Percentiles rank a stretch among this genome's conserved stretches.
phyloP scores from a whole-genome alignment of 2,113 vertebrate species.

The Lophotis ruficrista region DNA sequence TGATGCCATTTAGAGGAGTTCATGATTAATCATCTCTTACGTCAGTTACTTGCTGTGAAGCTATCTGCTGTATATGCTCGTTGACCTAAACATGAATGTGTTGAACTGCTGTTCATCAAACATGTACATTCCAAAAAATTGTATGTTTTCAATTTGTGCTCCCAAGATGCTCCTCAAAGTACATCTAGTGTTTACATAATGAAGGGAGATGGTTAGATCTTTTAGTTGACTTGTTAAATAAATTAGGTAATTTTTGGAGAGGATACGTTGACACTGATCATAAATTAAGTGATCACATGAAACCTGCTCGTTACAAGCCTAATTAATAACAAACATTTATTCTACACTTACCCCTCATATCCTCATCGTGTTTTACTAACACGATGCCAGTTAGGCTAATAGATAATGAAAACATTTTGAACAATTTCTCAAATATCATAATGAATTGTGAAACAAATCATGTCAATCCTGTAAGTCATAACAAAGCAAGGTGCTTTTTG shows the following conservation, averaged over 20 bases:
- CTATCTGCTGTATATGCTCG: not conserved
- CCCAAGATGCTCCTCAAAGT: not conserved
- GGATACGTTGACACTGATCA: not conserved
- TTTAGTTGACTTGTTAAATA: not conserved
- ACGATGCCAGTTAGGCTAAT: not conserved
- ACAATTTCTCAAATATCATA: not conserved
- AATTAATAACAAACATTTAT: not conserved
- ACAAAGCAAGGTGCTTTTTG: not conserved
- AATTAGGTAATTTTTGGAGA: not conserved
- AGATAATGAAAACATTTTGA: not conserved
- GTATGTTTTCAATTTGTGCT: not conserved
- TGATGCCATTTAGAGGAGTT: not conserved
- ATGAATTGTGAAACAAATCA: not conserved
- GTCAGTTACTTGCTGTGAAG: not conserved
- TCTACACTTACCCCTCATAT: not conserved
- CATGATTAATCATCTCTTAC: not conserved
- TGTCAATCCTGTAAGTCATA: not conserved
- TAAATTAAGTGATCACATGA: not conserved
- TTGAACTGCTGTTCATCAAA: not conserved
- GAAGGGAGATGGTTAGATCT: not conserved
- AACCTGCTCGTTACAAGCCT: not conserved
- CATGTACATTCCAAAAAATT: not conserved
- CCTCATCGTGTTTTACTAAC: not conserved
- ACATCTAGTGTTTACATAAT: not conserved
- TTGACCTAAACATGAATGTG: not conserved